Conservation (phyloP, 2,797 vertebrate species). For the Lagorchestes hirsutus region DNA sequence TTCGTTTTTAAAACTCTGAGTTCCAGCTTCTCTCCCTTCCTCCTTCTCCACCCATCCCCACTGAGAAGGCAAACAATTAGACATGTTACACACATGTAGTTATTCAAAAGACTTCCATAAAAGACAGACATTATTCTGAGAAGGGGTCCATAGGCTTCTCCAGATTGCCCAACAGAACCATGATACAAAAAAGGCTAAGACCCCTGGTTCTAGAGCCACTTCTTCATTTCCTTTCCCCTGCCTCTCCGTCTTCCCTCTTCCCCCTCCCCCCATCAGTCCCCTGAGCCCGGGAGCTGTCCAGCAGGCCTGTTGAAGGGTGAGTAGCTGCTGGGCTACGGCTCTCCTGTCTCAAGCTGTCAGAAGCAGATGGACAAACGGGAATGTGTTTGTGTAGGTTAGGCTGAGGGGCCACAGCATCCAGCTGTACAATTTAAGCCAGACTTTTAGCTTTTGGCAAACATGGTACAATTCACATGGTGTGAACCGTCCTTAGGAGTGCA, state of each 20-base stretch:
- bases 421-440: neutral
- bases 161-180: neutral
- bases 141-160: neutral
- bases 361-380: constrained; percentile 1
- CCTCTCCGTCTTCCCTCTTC: neutral
- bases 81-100: too few species aligned
- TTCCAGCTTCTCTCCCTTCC: too few species aligned
- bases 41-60: too few species aligned
- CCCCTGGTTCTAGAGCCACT: neutral
- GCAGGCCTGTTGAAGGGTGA: neutral
- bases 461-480: neutral
- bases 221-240: neutral
- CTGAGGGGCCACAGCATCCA: neutral
- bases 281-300: neutral
- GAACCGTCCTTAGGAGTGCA: neutral
- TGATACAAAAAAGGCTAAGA: neutral
- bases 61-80: too few species aligned
- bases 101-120: neutral
- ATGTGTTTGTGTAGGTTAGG: neutral
- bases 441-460: neutral
- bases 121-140: neutral
- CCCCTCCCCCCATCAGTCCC: neutral
- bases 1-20: too few species aligned
- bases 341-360: neutral
- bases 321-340: neutral